These are phyloP conservation scores for Hiodon tergisus DNA, from an alignment of 2,113 vertebrate genomes.

Conservation along the genomic window DNA sequence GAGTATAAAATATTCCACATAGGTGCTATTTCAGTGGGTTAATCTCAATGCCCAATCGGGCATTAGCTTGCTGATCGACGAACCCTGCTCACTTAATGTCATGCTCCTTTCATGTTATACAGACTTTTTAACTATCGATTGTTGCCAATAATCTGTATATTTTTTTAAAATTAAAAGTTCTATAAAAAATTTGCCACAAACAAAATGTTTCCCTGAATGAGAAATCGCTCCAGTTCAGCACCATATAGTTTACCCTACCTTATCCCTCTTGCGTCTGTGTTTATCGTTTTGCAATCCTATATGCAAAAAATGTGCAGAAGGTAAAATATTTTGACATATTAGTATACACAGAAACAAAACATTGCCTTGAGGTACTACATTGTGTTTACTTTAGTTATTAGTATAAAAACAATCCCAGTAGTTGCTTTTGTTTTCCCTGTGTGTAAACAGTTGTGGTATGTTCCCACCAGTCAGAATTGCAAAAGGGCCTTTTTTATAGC, in stretches of 20 bases:
- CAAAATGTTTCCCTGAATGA: neutral
- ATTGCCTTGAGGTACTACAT: constrained; percentile 26
- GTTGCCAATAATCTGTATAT: too few relatives aligned
- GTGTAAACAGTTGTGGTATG: constrained; percentile 30
- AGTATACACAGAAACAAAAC: constrained; percentile 28
- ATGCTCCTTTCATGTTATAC: too few relatives aligned
- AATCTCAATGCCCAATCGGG: too few relatives aligned
- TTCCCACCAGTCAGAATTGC: constrained; percentile 26
- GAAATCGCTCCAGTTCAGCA: neutral
- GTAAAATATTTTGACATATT: constrained; percentile 25
- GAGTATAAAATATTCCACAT: too few relatives aligned
- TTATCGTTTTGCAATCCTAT: neutral
- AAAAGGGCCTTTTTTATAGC: constrained; percentile 14
- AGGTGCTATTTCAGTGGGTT: too few relatives aligned
- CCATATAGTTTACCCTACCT: neutral
- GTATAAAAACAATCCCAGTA: constrained; percentile 33
- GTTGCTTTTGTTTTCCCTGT: constrained; percentile 34
- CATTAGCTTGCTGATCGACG: too few relatives aligned
- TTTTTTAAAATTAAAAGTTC: neutral
- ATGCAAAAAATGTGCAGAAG: constrained; percentile 4
- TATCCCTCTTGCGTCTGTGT: neutral
- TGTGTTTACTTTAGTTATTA: constrained; percentile 35
- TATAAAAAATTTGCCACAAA: too few relatives aligned
- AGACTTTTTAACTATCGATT: too few relatives aligned
- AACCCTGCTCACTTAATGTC: too few relatives aligned